Percentiles rank a stretch among this genome's conserved stretches.
Conservation (phyloP, 2,113 vertebrate genomes). For the Tyrannus savana region DNA sequence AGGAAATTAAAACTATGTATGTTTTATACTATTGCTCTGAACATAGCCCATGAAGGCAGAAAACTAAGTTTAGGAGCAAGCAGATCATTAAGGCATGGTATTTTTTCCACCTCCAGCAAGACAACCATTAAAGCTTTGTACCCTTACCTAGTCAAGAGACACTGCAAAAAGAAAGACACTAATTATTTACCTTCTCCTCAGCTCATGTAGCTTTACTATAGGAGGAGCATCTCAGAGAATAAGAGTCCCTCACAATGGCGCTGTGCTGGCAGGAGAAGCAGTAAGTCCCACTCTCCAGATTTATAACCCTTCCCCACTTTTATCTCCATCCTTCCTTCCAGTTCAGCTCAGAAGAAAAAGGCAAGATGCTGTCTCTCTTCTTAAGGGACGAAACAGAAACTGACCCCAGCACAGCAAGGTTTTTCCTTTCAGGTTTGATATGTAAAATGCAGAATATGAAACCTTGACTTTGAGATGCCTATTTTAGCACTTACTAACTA, state of each 20-base stretch:
- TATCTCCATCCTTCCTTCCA: neutral
- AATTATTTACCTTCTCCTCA: neutral
- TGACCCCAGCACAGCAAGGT: neutral
- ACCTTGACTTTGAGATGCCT: neutral
- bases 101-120: neutral
- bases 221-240: neutral
- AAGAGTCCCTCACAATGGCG: neutral
- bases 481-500: neutral
- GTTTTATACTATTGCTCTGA: neutral
- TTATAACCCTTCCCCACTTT: accelerated
- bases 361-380: neutral
- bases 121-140: neutral
- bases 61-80: neutral
- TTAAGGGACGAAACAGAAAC: neutral
- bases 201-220: neutral
- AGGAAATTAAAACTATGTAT: neutral
- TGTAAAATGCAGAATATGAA: neutral
- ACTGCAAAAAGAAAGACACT: neutral
- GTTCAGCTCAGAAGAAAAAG: neutral
- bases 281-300: neutral
- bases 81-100: neutral
- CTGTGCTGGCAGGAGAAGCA: neutral
- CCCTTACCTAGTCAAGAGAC: neutral
- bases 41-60: neutral
- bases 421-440: neutral